These are phyloP conservation scores for Chionomys nivalis DNA, from an alignment of 2,113 vertebrate genomes.

Conservation along the genomic window DNA sequence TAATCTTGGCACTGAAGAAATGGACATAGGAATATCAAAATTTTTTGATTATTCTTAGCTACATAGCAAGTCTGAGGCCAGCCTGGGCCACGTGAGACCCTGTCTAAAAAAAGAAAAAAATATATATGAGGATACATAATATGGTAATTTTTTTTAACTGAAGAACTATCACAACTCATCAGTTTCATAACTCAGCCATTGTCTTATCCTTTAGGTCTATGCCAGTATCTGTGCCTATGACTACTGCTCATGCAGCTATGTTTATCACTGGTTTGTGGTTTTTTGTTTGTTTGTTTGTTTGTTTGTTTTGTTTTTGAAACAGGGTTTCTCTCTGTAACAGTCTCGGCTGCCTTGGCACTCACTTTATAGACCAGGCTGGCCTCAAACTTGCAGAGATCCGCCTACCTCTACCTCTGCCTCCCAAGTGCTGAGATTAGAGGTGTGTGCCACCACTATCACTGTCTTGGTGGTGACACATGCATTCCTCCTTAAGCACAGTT, in stretches of 20 bases:
- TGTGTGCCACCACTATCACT: not conserved
- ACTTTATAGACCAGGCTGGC: no score
- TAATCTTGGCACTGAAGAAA: not conserved
- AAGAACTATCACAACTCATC: not conserved
- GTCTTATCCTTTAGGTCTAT: not conserved
- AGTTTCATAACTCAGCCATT: not conserved
- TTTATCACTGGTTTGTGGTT: not conserved
- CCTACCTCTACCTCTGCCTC: no score
- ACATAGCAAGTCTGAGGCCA: not conserved
- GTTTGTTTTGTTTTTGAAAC: no score
- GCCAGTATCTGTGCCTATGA: not conserved
- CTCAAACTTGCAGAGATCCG: no score
- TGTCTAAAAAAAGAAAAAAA: not conserved
- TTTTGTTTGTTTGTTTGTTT: no score
- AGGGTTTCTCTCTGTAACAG: no score
- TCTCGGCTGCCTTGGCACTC: no score
- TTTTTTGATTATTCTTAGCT: not conserved
- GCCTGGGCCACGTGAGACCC: not conserved
- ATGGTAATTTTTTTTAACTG: not conserved
- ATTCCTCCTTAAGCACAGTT: not conserved
- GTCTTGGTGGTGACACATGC: not conserved
- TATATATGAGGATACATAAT: not conserved
- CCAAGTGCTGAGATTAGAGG: no score
- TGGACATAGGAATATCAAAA: not conserved
- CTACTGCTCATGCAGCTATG: not conserved